Percentiles rank a stretch among this genome's conserved stretches.
These are phyloP conservation scores for Montifringilla adamsi DNA, from an alignment of 2,113 vertebrate species.

Conservation along the genomic window DNA sequence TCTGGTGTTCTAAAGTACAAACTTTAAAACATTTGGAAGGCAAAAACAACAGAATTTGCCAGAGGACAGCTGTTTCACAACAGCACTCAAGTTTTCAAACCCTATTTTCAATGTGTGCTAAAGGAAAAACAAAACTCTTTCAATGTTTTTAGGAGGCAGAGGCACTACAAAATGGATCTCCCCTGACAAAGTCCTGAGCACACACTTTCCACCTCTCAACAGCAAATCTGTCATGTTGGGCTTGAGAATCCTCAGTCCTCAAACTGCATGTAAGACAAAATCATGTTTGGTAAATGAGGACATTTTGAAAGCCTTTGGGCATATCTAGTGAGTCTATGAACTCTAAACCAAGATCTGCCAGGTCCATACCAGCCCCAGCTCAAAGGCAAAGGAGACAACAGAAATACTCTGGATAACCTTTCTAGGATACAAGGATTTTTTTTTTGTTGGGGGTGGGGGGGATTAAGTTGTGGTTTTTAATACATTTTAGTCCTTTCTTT, in stretches of 20 bases:
- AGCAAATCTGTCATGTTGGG: background rate
- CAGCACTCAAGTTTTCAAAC: conserved; percentile 30
- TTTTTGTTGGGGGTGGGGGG: no score
- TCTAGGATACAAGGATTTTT: background rate
- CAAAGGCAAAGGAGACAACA: background rate
- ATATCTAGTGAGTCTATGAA: background rate
- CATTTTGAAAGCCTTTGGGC: background rate
- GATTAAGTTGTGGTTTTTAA: background rate
- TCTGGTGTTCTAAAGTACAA: background rate
- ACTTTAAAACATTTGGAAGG: conserved; percentile 34
- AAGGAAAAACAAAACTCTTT: conserved; percentile 7
- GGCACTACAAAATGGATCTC: background rate
- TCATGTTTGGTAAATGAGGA: background rate
- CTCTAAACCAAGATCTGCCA: background rate
- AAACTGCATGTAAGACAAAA: background rate
- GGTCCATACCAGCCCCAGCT: rapidly evolving
- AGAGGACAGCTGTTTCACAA: conserved; percentile 36
- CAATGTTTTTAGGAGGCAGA: background rate
- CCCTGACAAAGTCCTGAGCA: background rate
- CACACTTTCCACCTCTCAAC: background rate
- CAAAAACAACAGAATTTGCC: conserved; percentile 8
- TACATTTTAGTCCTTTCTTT: background rate
- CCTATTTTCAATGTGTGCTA: background rate
- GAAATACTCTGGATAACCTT: background rate
- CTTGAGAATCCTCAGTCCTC: background rate